Base-by-base conservation (phyloP, 2,888 invertebrate species). In the Scrobipalpa atriplicella region DNA sequence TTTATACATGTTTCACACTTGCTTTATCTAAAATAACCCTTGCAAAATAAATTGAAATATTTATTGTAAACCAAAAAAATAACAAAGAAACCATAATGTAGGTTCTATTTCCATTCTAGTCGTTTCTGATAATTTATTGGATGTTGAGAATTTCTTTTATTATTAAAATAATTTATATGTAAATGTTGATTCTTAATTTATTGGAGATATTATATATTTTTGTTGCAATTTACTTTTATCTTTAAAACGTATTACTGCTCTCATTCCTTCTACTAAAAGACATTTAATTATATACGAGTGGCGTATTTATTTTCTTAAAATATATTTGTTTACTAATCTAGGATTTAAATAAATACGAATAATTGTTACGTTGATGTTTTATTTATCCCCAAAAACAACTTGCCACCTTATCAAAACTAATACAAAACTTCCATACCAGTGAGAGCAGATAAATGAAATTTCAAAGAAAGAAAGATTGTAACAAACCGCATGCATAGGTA, bases 251-350 rank as follows among this genome's bases (percentile, higher is more conserved):
- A 72, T 70, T 82, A 79, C 79, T 77, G 54, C 79, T 79, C 83
- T 87, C 86, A 88, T 88, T 89, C 89, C 88, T 88, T 82, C 79
- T 70, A 84, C 84, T 87, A 87, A 89, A 89, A 89, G 87, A 87
- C 87, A 86, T 80, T 74, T 79, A 71, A 72, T 75, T 51, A 19
- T 70, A 75, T 75, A 74, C 73, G 78, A 77, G 77, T 71, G 70
- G 81, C 80, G 78, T 79, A 68, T 79, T 74, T 71, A 68, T 75
- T 73, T 66, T 70, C 66, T 69, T 70, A 69, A 68, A 67, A 29
- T 36, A 62, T 54, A 64, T 69, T 58, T 71, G 72, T 69, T 65
- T 65, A 71, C 70, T 71, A 72, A 74, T 71, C 67, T 69, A 71
- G 52, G 62, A 70, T 29, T 29, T 56, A n/a, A 11, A 21, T 29